phyloP scores from a whole-genome alignment of 1,140 invertebrate species.

The Fopius arisanus region DNA sequence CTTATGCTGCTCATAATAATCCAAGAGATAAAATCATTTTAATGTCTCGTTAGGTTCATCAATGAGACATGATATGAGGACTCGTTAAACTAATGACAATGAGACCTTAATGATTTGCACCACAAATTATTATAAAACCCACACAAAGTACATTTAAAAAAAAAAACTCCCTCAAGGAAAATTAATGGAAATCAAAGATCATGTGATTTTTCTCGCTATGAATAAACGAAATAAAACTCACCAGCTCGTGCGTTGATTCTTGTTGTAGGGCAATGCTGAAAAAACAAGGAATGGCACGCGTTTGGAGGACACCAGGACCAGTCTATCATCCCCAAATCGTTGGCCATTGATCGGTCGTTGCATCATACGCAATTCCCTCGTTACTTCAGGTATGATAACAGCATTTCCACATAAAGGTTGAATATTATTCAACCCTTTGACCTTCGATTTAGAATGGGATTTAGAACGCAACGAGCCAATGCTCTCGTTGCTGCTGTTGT shows the following conservation, averaged over 20 bases:
- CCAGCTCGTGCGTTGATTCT: slow-evolving; percentile 72
- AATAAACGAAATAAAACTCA: slow-evolving; percentile 54
- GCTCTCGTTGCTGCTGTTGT: slow-evolving; percentile 80
- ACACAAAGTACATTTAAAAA: too few species aligned
- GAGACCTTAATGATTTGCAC: too few species aligned
- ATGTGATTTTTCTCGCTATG: too few species aligned
- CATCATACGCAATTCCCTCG: slow-evolving; percentile 58
- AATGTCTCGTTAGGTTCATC: slow-evolving; percentile 5
- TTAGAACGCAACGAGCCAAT: slow-evolving; percentile 65
- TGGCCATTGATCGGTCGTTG: slow-evolving; percentile 68
- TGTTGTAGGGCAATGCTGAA: slow-evolving; percentile 83
- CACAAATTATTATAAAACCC: too few species aligned
- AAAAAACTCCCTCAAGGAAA: background rate
- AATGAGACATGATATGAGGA: background rate
- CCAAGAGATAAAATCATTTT: slow-evolving; percentile 7
- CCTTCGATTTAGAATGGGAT: slow-evolving; percentile 54
- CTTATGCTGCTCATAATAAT: slow-evolving; percentile 44
- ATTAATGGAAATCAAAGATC: too few species aligned
- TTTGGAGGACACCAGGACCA: slow-evolving; percentile 76
- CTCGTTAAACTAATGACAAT: background rate
- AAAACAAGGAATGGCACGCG: slow-evolving; percentile 83
- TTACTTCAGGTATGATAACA: slow-evolving; percentile 59
- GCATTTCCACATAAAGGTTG: slow-evolving; percentile 49
- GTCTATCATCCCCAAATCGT: slow-evolving; percentile 78
- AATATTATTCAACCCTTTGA: slow-evolving; percentile 50